Evolutionary conservation across 2,888 invertebrate species (phyloP).

Genomic region (Eledona agricola): DNA sequence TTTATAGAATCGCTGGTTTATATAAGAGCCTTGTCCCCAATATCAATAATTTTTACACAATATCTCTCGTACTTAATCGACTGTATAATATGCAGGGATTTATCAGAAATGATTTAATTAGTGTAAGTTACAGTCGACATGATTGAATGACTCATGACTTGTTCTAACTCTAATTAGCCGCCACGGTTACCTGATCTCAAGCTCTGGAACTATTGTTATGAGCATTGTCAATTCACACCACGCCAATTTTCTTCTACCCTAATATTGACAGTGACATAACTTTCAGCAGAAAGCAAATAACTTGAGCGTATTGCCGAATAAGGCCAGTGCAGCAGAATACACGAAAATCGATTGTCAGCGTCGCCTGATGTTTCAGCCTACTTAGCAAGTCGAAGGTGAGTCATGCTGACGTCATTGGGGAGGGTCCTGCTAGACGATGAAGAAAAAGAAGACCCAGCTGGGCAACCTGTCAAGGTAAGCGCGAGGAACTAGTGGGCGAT

Average conservation of each 20-base stretch:
- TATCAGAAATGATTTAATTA: no score
- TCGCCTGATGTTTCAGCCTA: constrained; percentile 22
- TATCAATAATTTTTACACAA: constrained; percentile 13
- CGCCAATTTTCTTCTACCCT: not conserved
- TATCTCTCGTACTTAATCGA: constrained; percentile 8
- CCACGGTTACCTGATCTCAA: no score
- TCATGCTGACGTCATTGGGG: constrained; percentile 20
- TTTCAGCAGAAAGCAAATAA: no score
- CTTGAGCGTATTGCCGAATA: no score
- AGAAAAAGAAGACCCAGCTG: constrained; percentile 13
- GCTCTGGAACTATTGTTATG: no score
- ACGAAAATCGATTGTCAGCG: constrained; percentile 22
- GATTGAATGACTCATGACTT: not conserved
- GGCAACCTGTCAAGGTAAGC: constrained; percentile 22
- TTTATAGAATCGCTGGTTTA: constrained; percentile 24
- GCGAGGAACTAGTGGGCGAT: constrained; percentile 6
- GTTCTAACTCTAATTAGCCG: no score
- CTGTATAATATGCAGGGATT: constrained; percentile 1
- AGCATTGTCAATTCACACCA: not conserved
- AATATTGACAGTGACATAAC: not conserved
- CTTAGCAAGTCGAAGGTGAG: constrained; percentile 20
- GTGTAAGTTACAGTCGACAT: no score
- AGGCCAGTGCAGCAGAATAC: no score
- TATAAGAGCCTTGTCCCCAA: constrained; percentile 24
- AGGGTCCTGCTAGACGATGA: constrained; percentile 17